Base-by-base conservation (phyloP, 2,888 invertebrate genomes). In the Aromia moschata region DNA sequence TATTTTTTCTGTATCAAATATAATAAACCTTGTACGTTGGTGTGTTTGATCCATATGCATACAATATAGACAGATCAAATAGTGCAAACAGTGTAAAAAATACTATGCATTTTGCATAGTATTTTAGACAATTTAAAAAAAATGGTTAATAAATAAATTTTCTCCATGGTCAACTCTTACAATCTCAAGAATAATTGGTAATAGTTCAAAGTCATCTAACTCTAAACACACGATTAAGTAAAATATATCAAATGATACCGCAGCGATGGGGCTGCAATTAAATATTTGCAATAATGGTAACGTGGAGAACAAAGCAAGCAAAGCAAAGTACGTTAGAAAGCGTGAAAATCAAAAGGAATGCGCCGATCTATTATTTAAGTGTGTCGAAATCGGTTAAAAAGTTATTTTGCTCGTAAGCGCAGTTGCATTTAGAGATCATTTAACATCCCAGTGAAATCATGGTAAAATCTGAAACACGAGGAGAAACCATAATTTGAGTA, bases 331-430 rank as follows among this genome's bases (percentile, higher is more conserved):
- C 46, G 44, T 47, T 56, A 49, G 56, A 56, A 56, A 56, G 56
- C 56, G 56, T 56, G 56, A 56, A 56, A 47, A 56, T 56, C 33
- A 36, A 41, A 43, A 56, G 56, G 56, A 56, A 56, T 56, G 38
- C 56, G 43, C 20, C 18, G 56, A 56, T 56, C 56, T 45, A 45
- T 52, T 58, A 52, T 56, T 56, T 47, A 56, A 46, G 56, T 56
- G 49, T 46, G 46, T 36, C 46, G 47, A 56, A 56, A 47, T 56
- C 31, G 30, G 15, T 38, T 54, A 16, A 33, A n/a, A 45, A 20
- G 37, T 16, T 45, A 49, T 49, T 49, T 38, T 49, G 36, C 18
- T 49, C 17, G 18, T 47, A 47, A 46, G 36, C 17, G 36, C 17
- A 12, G 38, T 49, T 49, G 49, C 17, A 12, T 30, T 11, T 44